Base-by-base conservation (phyloP, 92 coral and sea anemone species). In the Epizoanthus ramosus region DNA sequence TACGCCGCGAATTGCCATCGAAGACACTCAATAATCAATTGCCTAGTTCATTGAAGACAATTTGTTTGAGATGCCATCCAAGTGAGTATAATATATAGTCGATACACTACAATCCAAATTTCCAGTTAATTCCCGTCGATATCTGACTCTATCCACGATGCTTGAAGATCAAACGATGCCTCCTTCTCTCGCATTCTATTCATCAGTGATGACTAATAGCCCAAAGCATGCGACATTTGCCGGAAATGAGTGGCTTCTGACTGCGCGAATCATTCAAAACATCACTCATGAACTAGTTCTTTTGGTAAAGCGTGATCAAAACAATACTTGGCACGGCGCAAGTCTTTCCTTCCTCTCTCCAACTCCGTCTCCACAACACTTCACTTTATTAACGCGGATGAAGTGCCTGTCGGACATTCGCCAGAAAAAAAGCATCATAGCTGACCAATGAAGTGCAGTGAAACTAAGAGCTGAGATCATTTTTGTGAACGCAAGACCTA, bases 221-320 rank as follows among this genome's bases (percentile, higher is more conserved):
- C 66, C 82, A 23, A 60, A 74, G 70, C 82, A 77, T 69, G 71
- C 82, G 71, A 77, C 63, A 77, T 77, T 77, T 60, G 63, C 82
- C 82, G 82, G 82, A 77, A 77, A 37, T 61, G 71, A 77, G 82
- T 61, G 71, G 57, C 53, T 77, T 60, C 63, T 57, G 52, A 22
- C 43, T 43, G 82, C 47, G 82, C 61, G 58, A 60, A 77, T 6
- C 52, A 77, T 77, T 77, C 82, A 77, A 74, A 74, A 74, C 79
- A 74, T 31, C 79, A 10, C 23, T 56, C 45, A 56, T 22, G 57
- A 54, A 16, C 9, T 6, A 37, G 18, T 8, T 37, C 43, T 37
- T 28, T 3, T 3, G 43, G 43, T 4, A 71, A 67, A 28, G 60
- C 37, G 68, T 57, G 28, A 53, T 75, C 68, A 35, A 77, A 76